Evolutionary conservation across 2,113 vertebrate species (phyloP).

Genomic region (Crotalus helleri): DNA sequence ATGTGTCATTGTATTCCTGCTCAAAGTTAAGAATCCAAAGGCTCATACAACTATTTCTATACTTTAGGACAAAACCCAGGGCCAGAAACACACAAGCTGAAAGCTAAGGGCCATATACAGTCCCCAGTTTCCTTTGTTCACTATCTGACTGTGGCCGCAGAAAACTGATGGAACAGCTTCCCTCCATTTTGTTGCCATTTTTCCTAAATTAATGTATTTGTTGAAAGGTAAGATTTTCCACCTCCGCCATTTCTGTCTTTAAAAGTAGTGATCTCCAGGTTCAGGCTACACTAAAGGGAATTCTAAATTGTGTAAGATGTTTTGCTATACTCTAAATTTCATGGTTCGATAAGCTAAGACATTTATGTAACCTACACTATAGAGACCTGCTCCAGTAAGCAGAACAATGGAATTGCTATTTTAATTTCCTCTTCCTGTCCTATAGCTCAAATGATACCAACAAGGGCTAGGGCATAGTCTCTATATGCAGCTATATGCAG

Average conservation of each 20-base stretch:
- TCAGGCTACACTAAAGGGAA: conserved; percentile 38
- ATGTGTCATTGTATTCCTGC: not conserved
- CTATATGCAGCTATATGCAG: not conserved
- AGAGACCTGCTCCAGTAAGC: conserved; percentile 39
- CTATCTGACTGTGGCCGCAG: not conserved
- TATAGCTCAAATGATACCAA: conserved; percentile 5
- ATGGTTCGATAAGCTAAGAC: conserved; percentile 31
- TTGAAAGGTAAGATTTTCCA: conserved; percentile 7
- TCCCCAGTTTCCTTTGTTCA: not conserved
- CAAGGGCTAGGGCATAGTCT: not conserved
- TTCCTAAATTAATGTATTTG: not conserved
- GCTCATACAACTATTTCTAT: not conserved
- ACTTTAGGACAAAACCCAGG: not conserved
- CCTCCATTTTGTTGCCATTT: not conserved
- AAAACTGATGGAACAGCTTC: not conserved
- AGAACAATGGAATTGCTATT: conserved; percentile 27
- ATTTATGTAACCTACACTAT: conserved; percentile 28
- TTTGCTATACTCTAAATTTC: conserved; percentile 20
- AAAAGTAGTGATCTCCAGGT: conserved; percentile 32
- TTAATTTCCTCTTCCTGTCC: not conserved
- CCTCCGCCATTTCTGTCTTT: conserved; percentile 35
- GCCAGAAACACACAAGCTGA: not conserved
- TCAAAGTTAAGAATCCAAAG: not conserved
- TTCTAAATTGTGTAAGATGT: conserved; percentile 16
- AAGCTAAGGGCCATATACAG: not conserved